Evolutionary conservation across 1,140 invertebrate genomes (phyloP).

Genomic region (Bombus consobrinus): DNA sequence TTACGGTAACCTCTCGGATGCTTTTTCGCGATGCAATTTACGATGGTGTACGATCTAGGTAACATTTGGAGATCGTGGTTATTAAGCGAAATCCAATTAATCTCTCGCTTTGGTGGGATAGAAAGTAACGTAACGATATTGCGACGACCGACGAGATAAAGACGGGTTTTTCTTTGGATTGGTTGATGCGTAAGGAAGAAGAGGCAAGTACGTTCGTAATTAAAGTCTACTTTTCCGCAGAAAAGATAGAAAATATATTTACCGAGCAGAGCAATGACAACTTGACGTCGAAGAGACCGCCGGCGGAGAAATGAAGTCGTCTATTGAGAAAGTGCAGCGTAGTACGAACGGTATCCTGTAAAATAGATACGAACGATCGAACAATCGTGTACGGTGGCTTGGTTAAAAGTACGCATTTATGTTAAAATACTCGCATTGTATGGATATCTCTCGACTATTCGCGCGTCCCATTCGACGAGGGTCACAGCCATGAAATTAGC

Average conservation of each 20-base stretch:
- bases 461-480: constrained; percentile 68
- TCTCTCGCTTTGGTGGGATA: background rate
- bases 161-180: background rate
- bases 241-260: constrained; percentile 20
- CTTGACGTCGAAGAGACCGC: constrained; percentile 77
- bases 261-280: constrained; percentile 77
- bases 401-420: background rate
- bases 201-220: background rate
- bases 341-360: constrained; percentile 53
- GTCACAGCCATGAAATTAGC: constrained; percentile 71
- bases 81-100: constrained; percentile 12
- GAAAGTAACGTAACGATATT: background rate
- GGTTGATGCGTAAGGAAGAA: no score
- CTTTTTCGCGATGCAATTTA: background rate
- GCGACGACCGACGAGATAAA: background rate
- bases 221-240: background rate
- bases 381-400: background rate
- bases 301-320: constrained; percentile 76
- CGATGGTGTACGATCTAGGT: background rate
- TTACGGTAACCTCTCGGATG: background rate
- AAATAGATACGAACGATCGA: background rate
- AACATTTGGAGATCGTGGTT: background rate
- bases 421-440: constrained; percentile 31
- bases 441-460: constrained; percentile 10
- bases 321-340: constrained; percentile 76